Conservation (phyloP, 2,888 invertebrate species). For the Timandra comae region DNA sequence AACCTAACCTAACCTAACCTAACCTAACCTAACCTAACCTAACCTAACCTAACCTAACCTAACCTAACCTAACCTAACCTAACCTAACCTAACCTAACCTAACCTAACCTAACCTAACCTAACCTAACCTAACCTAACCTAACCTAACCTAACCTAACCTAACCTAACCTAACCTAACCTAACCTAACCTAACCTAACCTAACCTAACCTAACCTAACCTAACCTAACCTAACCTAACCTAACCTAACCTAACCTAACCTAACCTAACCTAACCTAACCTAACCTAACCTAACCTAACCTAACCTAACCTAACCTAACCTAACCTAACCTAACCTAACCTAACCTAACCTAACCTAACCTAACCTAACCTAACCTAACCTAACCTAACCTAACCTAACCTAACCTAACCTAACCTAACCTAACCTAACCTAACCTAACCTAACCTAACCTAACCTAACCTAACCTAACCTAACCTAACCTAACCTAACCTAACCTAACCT, state of each 20-base stretch:
- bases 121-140: constrained; percentile 9
- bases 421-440: constrained; percentile 11
- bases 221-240: constrained; percentile 8
- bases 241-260: constrained; percentile 9
- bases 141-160: constrained; percentile 8
- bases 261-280: constrained; percentile 9
- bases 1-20: constrained; percentile 11
- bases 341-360: constrained; percentile 12
- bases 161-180: constrained; percentile 9
- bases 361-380: constrained; percentile 12
- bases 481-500: constrained; percentile 10
- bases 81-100: constrained; percentile 9
- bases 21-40: constrained; percentile 6
- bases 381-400: constrained; percentile 11
- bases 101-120: constrained; percentile 10
- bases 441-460: constrained; percentile 10
- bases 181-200: constrained; percentile 8
- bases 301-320: constrained; percentile 6
- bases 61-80: constrained; percentile 7
- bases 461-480: constrained; percentile 9
- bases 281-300: constrained; percentile 9
- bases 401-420: constrained; percentile 10
- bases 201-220: constrained; percentile 7
- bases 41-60: constrained; percentile 4
- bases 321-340: constrained; percentile 9